Conservation (phyloP, 2,888 invertebrate genomes). For the Platynereis dumerilii region DNA sequence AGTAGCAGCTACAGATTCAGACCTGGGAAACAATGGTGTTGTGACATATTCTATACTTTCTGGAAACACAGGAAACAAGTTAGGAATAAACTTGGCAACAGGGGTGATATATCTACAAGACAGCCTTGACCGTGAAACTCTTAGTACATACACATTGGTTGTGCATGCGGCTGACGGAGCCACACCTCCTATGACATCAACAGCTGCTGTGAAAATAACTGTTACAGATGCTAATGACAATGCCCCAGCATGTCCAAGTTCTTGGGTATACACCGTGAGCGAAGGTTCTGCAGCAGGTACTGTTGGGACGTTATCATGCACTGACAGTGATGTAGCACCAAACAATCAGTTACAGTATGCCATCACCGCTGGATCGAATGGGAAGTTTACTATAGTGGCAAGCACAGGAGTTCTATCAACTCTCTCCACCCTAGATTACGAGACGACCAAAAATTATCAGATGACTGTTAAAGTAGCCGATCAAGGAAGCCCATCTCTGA, state of each 20-base stretch:
- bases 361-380: not conserved
- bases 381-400: not conserved
- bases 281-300: slow-evolving; percentile 2
- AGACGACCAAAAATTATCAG: not conserved
- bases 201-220: not conserved
- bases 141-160: not conserved
- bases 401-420: not conserved
- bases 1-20: slow-evolving; percentile 5
- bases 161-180: not conserved
- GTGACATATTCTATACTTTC: slow-evolving; percentile 4
- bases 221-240: slow-evolving; percentile 18
- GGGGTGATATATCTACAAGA: slow-evolving; percentile 2
- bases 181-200: slow-evolving; percentile 1
- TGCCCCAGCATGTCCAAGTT: not conserved
- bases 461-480: not conserved
- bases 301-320: slow-evolving; percentile 1
- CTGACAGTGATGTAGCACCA: slow-evolving; percentile 9
- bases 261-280: not conserved
- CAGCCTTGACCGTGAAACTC: slow-evolving; percentile 8
- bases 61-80: slow-evolving; percentile 1
- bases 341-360: not conserved
- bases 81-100: not conserved
- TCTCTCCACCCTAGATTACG: not conserved
- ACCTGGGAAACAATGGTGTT: slow-evolving; percentile 1
- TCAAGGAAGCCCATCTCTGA: not conserved